A percentile compares a stretch with the other conserved stretches of the same genome.
Evolutionary conservation across 2,113 vertebrate species (phyloP).

Genomic region (Tamias sibiricus): DNA sequence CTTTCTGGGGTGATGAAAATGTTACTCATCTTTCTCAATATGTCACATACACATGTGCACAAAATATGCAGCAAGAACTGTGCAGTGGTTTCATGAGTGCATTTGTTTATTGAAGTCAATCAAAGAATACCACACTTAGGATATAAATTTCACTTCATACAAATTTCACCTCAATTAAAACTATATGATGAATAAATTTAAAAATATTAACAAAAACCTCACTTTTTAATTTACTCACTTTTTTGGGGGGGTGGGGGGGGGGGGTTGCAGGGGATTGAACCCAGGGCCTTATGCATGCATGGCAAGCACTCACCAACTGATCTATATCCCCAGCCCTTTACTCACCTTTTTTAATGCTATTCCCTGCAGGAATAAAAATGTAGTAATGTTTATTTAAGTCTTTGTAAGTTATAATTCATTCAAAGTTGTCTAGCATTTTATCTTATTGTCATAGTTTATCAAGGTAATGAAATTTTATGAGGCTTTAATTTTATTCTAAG

Average conservation of each 20-base stretch:
- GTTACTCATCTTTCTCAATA: not conserved
- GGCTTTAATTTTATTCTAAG: not conserved
- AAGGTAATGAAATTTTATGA: not conserved
- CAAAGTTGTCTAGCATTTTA: not conserved
- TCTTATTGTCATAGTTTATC: not conserved
- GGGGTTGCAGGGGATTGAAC: no score
- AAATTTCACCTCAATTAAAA: not conserved
- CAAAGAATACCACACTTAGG: not conserved
- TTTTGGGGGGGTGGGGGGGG: no score
- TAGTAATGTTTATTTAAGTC: not conserved
- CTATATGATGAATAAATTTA: not conserved
- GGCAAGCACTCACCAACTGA: no score
- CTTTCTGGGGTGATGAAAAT: not conserved
- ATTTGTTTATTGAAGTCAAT: not conserved
- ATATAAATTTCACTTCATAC: not conserved
- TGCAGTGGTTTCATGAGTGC: not conserved
- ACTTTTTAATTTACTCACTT: not conserved
- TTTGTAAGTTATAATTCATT: not conserved
- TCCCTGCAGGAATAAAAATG: not conserved
- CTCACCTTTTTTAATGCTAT: not conserved
- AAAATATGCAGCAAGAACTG: no score
- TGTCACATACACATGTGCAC: no score
- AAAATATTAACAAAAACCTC: not conserved
- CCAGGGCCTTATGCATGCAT: no score
- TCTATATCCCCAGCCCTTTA: no score